Evolutionary conservation across 2,888 invertebrate genomes (phyloP), one percentile per base, ranked within the genome.

Genomic region (Synanthedon myopaeformis): DNA sequence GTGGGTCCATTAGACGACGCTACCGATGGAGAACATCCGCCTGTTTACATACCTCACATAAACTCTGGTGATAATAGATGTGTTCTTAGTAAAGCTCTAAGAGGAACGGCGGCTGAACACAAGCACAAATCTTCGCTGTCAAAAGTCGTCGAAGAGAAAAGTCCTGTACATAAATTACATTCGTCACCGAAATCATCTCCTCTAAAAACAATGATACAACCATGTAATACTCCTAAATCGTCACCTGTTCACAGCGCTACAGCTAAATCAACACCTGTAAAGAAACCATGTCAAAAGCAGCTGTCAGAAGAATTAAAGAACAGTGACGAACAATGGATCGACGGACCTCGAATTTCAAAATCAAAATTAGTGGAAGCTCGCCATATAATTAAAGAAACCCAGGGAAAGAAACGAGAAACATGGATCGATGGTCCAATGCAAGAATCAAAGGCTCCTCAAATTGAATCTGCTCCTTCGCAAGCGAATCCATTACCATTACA

Each of bases 361-460:
- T 93, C 92, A 14, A 94, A 93, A 76, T 91, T 94, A 53, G 94
- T 94, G 2, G 94, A 94, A 76, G 95, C 93, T 0, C 85, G 95
- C 51, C 94, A 94, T 71, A 89, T 94, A 60, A 90, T 94, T 70
- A 93, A 94, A 66, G 94, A 94, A 78, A 90, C 93, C 1, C 91
- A 94, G 72, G 89, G 90, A 3, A 94, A 94, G 68, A 94, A 95
- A 77, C 89, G 93, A 50, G 98, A 97, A 82, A 96, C 96, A 3
- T 98, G 98, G 98, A 94, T 98, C 54, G 98, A 98, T 75, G 98
- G 98, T 0, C 98, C 98, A 1, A 93, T 95, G 90, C 93, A 94
- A 64, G 83, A 85, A 66, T 83, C 82, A 55, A 83, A 76, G 61
- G 64, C 93, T 17, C 55, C 75, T 56, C 82, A 78, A 59, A 80